Base-by-base conservation (phyloP, 2,797 vertebrate genomes). In the Gouania willdenowi region DNA sequence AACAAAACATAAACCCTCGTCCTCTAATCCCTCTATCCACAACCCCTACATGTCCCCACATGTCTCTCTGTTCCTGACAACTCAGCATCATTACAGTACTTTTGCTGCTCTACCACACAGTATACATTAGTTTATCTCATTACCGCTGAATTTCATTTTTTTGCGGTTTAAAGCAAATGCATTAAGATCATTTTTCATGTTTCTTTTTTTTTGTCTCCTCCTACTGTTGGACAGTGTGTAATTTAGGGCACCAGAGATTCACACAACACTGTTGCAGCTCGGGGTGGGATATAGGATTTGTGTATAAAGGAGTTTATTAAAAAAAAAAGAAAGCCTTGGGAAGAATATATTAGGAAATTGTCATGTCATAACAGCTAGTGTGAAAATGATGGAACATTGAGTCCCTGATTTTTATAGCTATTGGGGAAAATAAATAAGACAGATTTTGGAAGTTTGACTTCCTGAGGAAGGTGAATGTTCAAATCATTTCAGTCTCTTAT, bases 101-200 rank as follows among this genome's bases (percentile, higher is more conserved):
- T 25, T 38, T 31, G 3, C 49, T 59, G 49, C 51, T 41, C 47
- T 8, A 7, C 55, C 40, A 36, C 52, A 46, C 38, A 29, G 32
- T 32, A 18, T 44, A 58, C 34, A 70, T 71, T 50, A 33, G 32
- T 64, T 71, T 43, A 48, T 19, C 41, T 66, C 55, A 77, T 85
- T 76, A 69, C 51, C 39, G 59, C 34, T 51, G 36, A 50, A 49
- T 77, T 72, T 60, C 48, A 64, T 39, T 18, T 47, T 41, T 58
- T 50, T n/a, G 26, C 62, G 29, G 36, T 75, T 71, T 55, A 46
- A 55, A 52, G 36, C 35, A 52, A 75, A 70, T 41, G 37, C 40
- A 43, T 59, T 57, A 44, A 46, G 31, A 46, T 69, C 33, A 66
- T 11, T 17, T 7, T 24, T 24, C n/a, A 63, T 66, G 22, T 14